These are phyloP conservation scores for Syncerus caffer DNA, from an alignment of 2,797 vertebrate species.

Conservation along the genomic window DNA sequence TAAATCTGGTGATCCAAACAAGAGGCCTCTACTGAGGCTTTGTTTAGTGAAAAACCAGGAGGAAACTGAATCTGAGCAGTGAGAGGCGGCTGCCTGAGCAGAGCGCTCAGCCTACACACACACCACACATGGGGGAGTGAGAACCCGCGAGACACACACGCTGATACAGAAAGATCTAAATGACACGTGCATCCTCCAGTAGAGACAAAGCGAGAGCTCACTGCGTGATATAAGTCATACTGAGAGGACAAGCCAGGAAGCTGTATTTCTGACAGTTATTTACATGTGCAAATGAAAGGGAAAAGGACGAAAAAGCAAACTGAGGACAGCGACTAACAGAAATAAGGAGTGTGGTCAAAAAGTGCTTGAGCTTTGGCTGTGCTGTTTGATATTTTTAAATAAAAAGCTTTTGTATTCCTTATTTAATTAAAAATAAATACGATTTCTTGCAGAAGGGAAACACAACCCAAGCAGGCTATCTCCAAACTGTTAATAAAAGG, in stretches of 20 bases:
- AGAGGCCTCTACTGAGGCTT: background rate
- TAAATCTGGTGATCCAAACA: background rate
- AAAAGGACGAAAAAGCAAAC: background rate
- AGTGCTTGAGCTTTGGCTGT: background rate
- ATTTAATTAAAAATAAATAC: slow-evolving; percentile 15
- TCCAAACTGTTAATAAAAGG: background rate
- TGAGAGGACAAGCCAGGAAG: background rate
- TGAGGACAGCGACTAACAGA: background rate
- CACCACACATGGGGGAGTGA: background rate
- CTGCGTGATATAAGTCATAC: background rate
- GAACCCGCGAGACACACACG: accelerated
- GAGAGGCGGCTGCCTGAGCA: background rate
- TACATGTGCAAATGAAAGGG: background rate
- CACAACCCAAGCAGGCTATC: background rate
- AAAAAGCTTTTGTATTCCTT: background rate
- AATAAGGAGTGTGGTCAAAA: background rate
- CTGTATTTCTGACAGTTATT: background rate
- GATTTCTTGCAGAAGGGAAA: background rate
- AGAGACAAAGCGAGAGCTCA: background rate
- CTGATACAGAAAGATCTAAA: background rate
- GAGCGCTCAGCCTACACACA: accelerated
- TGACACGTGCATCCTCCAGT: accelerated
- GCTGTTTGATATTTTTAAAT: background rate
- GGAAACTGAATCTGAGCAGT: background rate
- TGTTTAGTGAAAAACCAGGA: background rate